Evolutionary conservation across 2,797 vertebrate species (phyloP).

Genomic region (Dendrocincla tyrannina): DNA sequence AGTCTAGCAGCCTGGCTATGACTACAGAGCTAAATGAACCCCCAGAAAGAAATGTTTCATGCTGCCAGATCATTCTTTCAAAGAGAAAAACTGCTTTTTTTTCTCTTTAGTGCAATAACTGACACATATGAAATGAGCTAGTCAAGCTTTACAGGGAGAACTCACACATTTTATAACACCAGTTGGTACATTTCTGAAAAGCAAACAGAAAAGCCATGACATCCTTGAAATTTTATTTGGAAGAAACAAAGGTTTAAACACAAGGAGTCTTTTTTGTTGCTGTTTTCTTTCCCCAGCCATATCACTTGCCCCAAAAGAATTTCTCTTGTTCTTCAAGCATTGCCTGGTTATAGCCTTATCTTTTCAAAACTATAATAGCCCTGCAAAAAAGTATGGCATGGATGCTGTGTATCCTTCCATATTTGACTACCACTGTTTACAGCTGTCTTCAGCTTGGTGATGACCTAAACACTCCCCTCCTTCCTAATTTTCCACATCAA

Average conservation of each 20-base stretch:
- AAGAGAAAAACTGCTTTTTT: not conserved
- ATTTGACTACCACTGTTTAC: not conserved
- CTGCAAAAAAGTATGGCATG: not conserved
- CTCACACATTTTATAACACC: not conserved
- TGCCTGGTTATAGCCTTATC: not conserved
- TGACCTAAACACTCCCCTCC: not conserved
- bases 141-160: not conserved
- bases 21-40: not conserved
- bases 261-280: not conserved
- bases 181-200: not conserved
- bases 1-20: not conserved
- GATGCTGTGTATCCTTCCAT: not conserved
- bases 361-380: not conserved
- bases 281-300: not conserved
- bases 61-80: not conserved
- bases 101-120: not conserved
- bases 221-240: not conserved
- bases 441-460: not conserved
- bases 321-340: not conserved
- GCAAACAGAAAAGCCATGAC: not conserved
- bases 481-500: not conserved
- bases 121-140: not conserved
- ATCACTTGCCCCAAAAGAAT: not conserved
- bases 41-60: not conserved
- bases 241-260: not conserved